phyloP scores from a whole-genome alignment of 1,140 invertebrate species.

The Charaxes varanes region DNA sequence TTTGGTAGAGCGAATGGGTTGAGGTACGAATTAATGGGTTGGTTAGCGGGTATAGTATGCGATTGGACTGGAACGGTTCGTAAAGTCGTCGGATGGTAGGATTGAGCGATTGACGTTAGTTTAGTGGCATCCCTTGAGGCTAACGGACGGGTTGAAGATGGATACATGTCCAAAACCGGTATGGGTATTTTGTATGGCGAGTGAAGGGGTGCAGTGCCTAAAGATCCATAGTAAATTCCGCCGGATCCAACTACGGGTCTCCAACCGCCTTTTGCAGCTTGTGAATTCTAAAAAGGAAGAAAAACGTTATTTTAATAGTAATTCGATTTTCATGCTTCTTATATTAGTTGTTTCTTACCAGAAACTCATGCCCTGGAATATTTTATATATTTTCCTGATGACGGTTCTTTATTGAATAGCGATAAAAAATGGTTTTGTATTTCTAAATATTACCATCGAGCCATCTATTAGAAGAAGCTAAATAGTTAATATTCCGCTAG shows the following conservation, averaged over 20 bases:
- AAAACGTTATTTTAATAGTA: constrained; percentile 2
- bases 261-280: constrained; percentile 66
- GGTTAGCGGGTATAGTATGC: constrained; percentile 33
- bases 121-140: constrained; percentile 57
- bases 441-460: too few relatives aligned
- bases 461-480: too few relatives aligned
- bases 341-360: too few relatives aligned
- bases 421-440: too few relatives aligned
- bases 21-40: constrained; percentile 65
- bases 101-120: constrained; percentile 64
- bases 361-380: too few relatives aligned
- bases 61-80: constrained; percentile 38
- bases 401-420: too few relatives aligned
- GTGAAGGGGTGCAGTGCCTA: constrained; percentile 45
- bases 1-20: constrained; percentile 59
- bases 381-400: too few relatives aligned
- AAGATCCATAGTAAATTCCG: constrained; percentile 41
- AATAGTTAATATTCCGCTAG: too few relatives aligned
- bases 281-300: constrained; percentile 47
- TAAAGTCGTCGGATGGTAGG: constrained; percentile 59
- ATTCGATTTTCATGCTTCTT: background rate
- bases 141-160: constrained; percentile 59
- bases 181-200: constrained; percentile 52
- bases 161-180: constrained; percentile 38
- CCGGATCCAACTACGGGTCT: constrained; percentile 61